These are phyloP conservation scores for Natator depressus DNA, from an alignment of 2,113 vertebrate species.

Conservation along the genomic window DNA sequence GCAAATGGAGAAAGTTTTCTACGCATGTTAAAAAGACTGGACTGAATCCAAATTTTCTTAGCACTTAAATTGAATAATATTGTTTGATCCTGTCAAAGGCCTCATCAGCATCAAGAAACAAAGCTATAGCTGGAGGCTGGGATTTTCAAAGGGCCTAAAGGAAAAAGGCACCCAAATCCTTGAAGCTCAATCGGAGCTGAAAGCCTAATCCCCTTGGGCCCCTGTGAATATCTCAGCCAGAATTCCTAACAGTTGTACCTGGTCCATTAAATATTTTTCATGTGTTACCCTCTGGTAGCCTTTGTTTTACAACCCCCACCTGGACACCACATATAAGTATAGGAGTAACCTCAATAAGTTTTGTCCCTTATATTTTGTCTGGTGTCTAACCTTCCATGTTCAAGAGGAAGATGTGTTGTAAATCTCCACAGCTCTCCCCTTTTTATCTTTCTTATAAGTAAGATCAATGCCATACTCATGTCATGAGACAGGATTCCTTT, in stretches of 20 bases:
- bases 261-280: not conserved
- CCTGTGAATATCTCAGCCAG: not conserved
- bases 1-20: not conserved
- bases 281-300: not conserved
- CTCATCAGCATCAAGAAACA: not conserved
- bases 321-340: not conserved
- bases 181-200: not conserved
- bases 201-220: not conserved
- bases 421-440: conserved; percentile 45
- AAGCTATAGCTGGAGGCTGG: not conserved
- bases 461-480: conserved; percentile 41
- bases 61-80: not conserved
- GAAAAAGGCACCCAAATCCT: not conserved
- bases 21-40: not conserved
- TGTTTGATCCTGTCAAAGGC: not conserved
- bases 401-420: conserved; percentile 31
- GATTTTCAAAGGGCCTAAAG: not conserved
- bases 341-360: not conserved
- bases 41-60: not conserved
- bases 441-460: conserved; percentile 12
- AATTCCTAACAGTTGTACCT: not conserved
- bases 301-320: not conserved
- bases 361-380: not conserved
- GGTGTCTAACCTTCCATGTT: conserved; percentile 2
- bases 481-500: conserved; percentile 21